A percentile compares a stretch with the other conserved stretches of the same genome.
Conservation (phyloP, 2,888 invertebrate species). For the Eurytoma adleriae region DNA sequence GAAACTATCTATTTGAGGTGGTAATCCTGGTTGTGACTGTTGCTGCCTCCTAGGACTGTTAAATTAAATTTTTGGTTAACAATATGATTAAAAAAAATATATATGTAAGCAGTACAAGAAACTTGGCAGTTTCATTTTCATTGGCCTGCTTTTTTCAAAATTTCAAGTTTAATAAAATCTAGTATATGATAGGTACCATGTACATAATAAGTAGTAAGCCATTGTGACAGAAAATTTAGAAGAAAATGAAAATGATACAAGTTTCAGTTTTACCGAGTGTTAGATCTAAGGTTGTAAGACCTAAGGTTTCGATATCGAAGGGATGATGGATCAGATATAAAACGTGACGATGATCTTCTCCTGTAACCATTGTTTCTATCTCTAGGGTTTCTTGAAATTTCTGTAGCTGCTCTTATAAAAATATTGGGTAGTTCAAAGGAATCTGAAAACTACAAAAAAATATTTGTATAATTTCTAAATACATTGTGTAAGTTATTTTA, state of each 20-base stretch:
- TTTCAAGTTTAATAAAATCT: neutral
- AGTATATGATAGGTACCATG: neutral
- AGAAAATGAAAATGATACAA: constrained; percentile 43
- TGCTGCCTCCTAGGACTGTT: constrained; percentile 47
- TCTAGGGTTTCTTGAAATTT: constrained; percentile 35
- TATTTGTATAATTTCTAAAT: neutral
- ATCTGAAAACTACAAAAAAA: constrained; percentile 50
- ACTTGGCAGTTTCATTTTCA: constrained; percentile 48
- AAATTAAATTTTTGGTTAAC: constrained; percentile 16
- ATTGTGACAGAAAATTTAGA: neutral
- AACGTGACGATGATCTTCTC: constrained; percentile 24
- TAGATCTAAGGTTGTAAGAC: constrained; percentile 27
- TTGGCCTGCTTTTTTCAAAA: constrained; percentile 2
- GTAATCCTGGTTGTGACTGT: constrained; percentile 26
- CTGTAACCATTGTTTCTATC: constrained; percentile 43
- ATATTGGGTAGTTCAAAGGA: constrained; percentile 50
- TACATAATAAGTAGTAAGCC: neutral
- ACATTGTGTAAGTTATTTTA: neutral
- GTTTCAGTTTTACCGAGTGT: constrained; percentile 34
- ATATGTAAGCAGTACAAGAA: constrained; percentile 2
- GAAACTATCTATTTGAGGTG: constrained; percentile 75
- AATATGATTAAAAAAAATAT: neutral
- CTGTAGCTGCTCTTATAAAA: constrained; percentile 45
- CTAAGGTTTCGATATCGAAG: constrained; percentile 38
- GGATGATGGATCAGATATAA: constrained; percentile 29